phyloP scores from a whole-genome alignment of 1,140 invertebrate species.

The Eupeodes corollae region DNA sequence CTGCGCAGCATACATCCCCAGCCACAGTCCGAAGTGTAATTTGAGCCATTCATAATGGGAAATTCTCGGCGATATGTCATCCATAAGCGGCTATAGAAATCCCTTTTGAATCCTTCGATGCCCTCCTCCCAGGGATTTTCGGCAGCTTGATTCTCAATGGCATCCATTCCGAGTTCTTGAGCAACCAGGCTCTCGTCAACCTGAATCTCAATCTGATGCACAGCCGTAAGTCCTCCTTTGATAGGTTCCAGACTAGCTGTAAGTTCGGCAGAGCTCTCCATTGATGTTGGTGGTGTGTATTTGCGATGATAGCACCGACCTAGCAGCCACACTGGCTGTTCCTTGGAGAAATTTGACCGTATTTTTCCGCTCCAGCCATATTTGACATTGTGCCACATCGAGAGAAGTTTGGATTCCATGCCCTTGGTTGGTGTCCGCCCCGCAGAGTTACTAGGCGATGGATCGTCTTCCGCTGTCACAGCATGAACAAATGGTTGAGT shows the following conservation, averaged over 20 bases:
- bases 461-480: neutral
- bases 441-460: constrained; percentile 14
- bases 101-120: constrained; percentile 65
- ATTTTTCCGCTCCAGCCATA: constrained; percentile 76
- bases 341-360: constrained; percentile 72
- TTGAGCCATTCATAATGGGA: constrained; percentile 60
- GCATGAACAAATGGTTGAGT: neutral
- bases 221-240: neutral
- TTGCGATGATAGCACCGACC: constrained; percentile 72
- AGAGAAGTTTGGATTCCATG: constrained; percentile 67
- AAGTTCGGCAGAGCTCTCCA: constrained; percentile 54
- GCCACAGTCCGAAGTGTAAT: constrained; percentile 70
- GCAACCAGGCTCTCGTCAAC: constrained; percentile 31
- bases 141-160: constrained; percentile 41
- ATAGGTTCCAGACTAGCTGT: constrained; percentile 19
- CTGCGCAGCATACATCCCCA: constrained; percentile 84
- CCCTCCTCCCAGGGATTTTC: constrained; percentile 48
- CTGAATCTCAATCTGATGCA: constrained; percentile 16
- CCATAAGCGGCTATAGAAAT: constrained; percentile 68
- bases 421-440: constrained; percentile 43
- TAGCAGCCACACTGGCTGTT: constrained; percentile 73
- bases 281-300: constrained; percentile 47
- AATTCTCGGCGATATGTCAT: constrained; percentile 75
- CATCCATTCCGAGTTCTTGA: constrained; percentile 42
- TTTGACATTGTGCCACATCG: constrained; percentile 85